A percentile compares a stretch with the other conserved stretches of the same genome.
Conservation (phyloP, 2,113 vertebrate genomes). For the Ancistrus triradiatus region DNA sequence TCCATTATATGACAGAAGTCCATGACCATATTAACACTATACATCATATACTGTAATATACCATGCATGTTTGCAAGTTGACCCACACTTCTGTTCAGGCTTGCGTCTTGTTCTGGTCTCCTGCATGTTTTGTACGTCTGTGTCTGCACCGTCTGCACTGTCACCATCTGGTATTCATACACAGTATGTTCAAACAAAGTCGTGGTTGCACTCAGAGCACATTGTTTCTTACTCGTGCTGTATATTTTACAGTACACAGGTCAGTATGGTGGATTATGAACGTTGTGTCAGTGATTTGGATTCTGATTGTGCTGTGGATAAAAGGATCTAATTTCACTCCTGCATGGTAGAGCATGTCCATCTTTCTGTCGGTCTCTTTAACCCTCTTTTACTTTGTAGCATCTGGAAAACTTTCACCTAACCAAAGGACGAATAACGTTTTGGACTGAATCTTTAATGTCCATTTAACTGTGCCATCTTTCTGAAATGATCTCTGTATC, state of each 20-base stretch:
- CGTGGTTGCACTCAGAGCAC: background rate
- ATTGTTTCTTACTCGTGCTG: background rate
- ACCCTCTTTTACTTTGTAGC: slow-evolving; percentile 51
- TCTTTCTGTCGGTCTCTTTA: slow-evolving; percentile 37
- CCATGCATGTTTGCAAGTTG: slow-evolving; percentile 67
- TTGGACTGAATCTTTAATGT: slow-evolving; percentile 40
- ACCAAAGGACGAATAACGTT: slow-evolving; percentile 45
- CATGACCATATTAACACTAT: slow-evolving; percentile 60
- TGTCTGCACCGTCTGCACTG: slow-evolving; percentile 25
- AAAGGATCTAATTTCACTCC: slow-evolving; percentile 1
- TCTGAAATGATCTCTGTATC: slow-evolving; percentile 32
- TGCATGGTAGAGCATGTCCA: slow-evolving; percentile 53
- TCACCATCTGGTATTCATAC: slow-evolving; percentile 24
- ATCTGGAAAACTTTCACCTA: slow-evolving; percentile 49
- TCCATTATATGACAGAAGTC: background rate
- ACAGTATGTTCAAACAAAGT: slow-evolving; percentile 24
- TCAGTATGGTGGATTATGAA: background rate
- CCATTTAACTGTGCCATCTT: slow-evolving; percentile 37
- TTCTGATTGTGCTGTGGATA: slow-evolving; percentile 16
- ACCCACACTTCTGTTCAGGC: slow-evolving; percentile 34
- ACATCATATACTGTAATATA: too few species aligned
- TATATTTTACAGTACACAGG: background rate
- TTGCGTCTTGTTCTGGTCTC: slow-evolving; percentile 35
- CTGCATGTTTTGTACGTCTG: slow-evolving; percentile 55
- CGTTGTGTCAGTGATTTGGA: background rate